phyloP scores from a whole-genome alignment of 2,113 vertebrate species.

The Balaenoptera acutorostrata region DNA sequence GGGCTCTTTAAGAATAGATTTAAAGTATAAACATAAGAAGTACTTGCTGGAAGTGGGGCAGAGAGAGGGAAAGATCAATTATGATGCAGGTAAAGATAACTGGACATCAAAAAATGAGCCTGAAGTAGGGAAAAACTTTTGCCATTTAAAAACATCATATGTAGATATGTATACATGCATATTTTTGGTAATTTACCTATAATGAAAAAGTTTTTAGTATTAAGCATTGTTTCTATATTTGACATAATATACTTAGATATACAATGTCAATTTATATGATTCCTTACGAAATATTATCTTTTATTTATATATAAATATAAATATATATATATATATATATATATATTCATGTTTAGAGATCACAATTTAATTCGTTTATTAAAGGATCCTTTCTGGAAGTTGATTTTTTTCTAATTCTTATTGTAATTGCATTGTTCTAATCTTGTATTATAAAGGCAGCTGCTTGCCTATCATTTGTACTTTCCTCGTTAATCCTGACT shows the following conservation, averaged over 20 bases:
- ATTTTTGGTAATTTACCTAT: not conserved
- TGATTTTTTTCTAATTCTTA: conserved; percentile 88
- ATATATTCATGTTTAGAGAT: conserved; percentile 69
- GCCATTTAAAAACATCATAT: not conserved
- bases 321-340: not conserved
- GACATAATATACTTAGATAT: conserved; percentile 50
- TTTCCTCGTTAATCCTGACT: conserved; percentile 97
- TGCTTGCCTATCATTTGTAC: conserved; percentile 96
- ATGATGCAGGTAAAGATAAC: not conserved
- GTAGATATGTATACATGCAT: not conserved
- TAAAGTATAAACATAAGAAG: not conserved
- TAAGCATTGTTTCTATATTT: conserved; percentile 43
- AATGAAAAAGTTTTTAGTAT: not conserved
- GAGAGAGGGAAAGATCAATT: not conserved
- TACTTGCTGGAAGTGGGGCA: not conserved
- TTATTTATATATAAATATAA: not conserved
- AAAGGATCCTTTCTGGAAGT: conserved; percentile 79
- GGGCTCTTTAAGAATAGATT: not conserved
- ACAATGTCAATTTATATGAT: conserved; percentile 46
- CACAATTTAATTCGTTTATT: conserved; percentile 80
- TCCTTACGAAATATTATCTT: conserved; percentile 47
- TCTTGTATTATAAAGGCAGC: conserved; percentile 93
- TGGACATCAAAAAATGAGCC: not conserved
- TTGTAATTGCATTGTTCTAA: conserved; percentile 96
- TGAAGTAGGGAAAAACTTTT: not conserved